A percentile compares a stretch with the other conserved stretches of the same genome.
phyloP scores from a whole-genome alignment of 2,113 vertebrate species.

The Chamaetylas fuelleborni region DNA sequence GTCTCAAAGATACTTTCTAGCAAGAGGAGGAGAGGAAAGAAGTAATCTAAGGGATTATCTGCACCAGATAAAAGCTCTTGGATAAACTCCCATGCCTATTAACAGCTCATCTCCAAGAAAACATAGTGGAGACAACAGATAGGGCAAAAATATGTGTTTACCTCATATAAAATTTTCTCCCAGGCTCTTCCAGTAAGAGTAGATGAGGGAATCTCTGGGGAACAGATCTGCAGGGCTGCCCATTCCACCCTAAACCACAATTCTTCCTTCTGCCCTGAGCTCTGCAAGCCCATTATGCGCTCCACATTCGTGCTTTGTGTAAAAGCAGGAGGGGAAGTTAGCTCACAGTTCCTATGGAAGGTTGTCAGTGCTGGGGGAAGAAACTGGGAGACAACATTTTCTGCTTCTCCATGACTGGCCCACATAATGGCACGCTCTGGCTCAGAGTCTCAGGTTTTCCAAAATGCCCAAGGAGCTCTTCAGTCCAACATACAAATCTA shows the following conservation, averaged over 20 bases:
- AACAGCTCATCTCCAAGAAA: constrained; percentile 55
- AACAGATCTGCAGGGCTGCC: neutral
- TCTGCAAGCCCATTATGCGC: neutral
- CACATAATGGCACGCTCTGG: fast-evolving
- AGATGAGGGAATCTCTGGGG: neutral
- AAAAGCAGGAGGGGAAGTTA: neutral
- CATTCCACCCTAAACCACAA: neutral
- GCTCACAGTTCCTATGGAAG: neutral
- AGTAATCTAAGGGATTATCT: constrained; percentile 61
- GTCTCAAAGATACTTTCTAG: neutral
- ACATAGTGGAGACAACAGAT: neutral
- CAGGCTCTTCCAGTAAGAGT: neutral
- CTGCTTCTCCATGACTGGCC: neutral
- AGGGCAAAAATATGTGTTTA: neutral
- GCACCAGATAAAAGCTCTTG: constrained; percentile 32
- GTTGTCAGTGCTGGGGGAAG: neutral
- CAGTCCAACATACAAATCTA: neutral
- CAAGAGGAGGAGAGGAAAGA: constrained; percentile 11
- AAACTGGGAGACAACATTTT: neutral
- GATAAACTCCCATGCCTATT: constrained; percentile 38
- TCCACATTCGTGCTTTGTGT: neutral
- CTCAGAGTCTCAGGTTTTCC: neutral
- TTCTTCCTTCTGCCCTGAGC: neutral
- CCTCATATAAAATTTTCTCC: neutral
- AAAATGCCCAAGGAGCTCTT: neutral